These are phyloP conservation scores for Toxostoma redivivum DNA, from an alignment of 2,113 vertebrate genomes.

Conservation along the genomic window DNA sequence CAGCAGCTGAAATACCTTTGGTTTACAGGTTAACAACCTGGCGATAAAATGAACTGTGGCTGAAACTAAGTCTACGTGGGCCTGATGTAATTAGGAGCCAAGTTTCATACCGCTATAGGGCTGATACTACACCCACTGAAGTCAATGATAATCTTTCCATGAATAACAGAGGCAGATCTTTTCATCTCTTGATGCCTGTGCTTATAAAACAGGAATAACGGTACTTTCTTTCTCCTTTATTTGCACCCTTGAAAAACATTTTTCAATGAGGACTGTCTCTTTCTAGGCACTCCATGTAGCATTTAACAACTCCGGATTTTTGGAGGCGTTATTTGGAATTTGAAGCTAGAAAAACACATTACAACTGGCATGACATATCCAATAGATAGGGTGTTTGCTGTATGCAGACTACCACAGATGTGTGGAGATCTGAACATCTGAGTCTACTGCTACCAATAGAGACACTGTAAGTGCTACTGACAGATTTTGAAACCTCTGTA, in stretches of 20 bases:
- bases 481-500: neutral
- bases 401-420: neutral
- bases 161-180: conserved; percentile 34
- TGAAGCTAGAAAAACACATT: neutral
- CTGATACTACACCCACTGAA: conserved; percentile 66
- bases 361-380: neutral
- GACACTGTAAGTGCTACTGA: neutral
- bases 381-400: neutral
- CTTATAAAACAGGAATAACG: conserved; percentile 32
- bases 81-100: conserved; percentile 41
- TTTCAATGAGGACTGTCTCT: neutral
- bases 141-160: conserved; percentile 46
- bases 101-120: conserved; percentile 64
- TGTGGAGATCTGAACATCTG: neutral
- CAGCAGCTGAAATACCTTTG: conserved; percentile 43
- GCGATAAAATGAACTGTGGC: conserved; percentile 45
- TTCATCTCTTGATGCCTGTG: neutral
- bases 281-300: neutral
- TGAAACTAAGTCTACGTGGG: conserved; percentile 46
- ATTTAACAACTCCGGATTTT: neutral
- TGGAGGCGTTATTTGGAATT: neutral
- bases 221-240: neutral
- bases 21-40: conserved; percentile 41
- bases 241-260: neutral
- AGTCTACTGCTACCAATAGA: neutral